phyloP scores from a whole-genome alignment of 2,888 invertebrate genomes.

The Agonum fuliginosum region DNA sequence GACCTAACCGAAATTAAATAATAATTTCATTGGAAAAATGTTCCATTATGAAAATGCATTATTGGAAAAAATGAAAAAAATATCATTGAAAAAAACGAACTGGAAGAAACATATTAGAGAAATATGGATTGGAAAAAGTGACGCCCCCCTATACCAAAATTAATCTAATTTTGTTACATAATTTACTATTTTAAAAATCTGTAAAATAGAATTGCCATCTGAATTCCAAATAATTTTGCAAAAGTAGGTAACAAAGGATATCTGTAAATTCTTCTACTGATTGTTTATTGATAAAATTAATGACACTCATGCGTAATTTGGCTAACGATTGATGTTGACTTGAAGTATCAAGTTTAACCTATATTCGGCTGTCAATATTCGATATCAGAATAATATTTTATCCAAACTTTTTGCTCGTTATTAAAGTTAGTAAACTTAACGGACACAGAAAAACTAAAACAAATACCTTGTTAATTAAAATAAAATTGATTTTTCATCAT shows the following conservation, averaged over 20 bases:
- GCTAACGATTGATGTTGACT: slow-evolving; percentile 3
- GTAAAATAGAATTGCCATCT: too few relatives aligned
- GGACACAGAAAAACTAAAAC: slow-evolving; percentile 51
- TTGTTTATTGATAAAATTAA: slow-evolving; percentile 9
- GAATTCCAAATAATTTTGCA: background rate
- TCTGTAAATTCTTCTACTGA: background rate
- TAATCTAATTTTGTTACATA: too few relatives aligned
- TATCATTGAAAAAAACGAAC: background rate
- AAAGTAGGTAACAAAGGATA: background rate
- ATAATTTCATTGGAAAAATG: too few relatives aligned
- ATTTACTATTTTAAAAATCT: too few relatives aligned
- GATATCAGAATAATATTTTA: slow-evolving; percentile 24
- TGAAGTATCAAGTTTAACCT: slow-evolving; percentile 18
- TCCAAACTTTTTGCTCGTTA: slow-evolving; percentile 37
- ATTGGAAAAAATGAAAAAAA: too few relatives aligned
- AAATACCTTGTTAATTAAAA: slow-evolving; percentile 56
- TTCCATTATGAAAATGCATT: too few relatives aligned
- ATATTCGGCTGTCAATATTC: slow-evolving; percentile 32
- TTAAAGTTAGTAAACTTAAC: slow-evolving; percentile 33
- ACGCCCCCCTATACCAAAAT: too few relatives aligned
- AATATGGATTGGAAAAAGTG: background rate
- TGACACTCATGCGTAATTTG: slow-evolving; percentile 8
- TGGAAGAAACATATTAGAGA: background rate
- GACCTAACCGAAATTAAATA: too few relatives aligned
- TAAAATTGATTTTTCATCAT: slow-evolving; percentile 56